Percentiles rank a stretch among this genome's conserved stretches.
Conservation (phyloP, 1,140 invertebrate species). For the Vanessa tameamea region DNA sequence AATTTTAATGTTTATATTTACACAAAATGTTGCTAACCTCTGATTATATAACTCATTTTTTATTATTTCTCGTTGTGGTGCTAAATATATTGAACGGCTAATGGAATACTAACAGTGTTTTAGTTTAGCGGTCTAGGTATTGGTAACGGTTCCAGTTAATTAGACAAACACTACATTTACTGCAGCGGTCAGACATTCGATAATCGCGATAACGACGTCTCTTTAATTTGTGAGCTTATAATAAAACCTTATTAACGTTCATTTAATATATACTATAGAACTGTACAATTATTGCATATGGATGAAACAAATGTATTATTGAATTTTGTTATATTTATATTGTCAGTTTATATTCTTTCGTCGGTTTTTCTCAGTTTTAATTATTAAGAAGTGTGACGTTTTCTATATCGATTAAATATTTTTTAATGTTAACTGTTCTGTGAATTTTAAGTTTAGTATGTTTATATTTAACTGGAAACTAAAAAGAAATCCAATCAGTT, state of each 20-base stretch:
- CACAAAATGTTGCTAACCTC: background rate
- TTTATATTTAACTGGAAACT: too few species aligned
- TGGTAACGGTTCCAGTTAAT: background rate
- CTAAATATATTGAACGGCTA: background rate
- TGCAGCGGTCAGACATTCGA: background rate
- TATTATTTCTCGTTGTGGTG: background rate
- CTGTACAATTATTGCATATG: too few species aligned
- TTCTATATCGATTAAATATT: too few species aligned
- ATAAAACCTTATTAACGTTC: background rate
- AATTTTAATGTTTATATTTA: background rate
- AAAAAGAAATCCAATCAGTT: too few species aligned
- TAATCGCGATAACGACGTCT: background rate
- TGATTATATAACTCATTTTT: background rate
- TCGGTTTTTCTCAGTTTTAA: too few species aligned
- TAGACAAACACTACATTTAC: constrained; percentile 1
- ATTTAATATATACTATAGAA: too few species aligned
- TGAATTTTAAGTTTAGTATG: too few species aligned
- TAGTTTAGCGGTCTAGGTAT: background rate
- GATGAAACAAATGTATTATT: too few species aligned
- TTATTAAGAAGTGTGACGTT: too few species aligned
- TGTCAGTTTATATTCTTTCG: too few species aligned
- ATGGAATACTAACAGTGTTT: constrained; percentile 3
- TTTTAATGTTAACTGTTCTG: too few species aligned
- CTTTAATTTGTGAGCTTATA: background rate
- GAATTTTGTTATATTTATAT: too few species aligned